Evolutionary conservation across 2,113 vertebrate species (phyloP).

Genomic region (Melospiza georgiana): DNA sequence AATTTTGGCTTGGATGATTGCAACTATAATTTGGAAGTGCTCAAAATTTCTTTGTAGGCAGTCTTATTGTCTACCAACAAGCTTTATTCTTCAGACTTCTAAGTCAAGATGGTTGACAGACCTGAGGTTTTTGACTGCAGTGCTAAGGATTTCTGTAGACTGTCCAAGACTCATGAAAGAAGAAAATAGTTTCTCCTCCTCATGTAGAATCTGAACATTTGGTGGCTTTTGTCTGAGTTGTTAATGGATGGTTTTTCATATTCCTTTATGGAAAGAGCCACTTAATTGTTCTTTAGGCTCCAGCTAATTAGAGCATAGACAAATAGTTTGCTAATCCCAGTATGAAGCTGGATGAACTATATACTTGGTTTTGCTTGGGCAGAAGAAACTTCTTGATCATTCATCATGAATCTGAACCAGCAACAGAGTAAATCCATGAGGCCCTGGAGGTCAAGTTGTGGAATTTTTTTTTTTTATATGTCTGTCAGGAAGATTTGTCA

Average conservation of each 20-base stretch:
- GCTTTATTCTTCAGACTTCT: not conserved
- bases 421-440: not conserved
- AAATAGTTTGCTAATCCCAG: not conserved
- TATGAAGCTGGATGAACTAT: not conserved
- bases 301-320: not conserved
- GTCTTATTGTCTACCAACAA: not conserved
- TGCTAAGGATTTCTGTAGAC: not conserved
- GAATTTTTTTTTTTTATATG: not conserved
- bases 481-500: not conserved
- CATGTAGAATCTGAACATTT: not conserved
- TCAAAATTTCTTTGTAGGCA: not conserved
- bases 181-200: not conserved
- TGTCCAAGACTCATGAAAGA: not conserved
- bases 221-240: not conserved
- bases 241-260: not conserved
- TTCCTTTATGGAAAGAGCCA: not conserved
- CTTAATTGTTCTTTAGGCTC: not conserved
- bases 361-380: not conserved
- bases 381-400: not conserved
- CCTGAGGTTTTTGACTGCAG: not conserved
- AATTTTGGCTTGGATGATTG: not conserved
- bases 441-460: not conserved
- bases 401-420: not conserved
- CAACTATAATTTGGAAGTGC: not conserved
- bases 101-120: not conserved